These are phyloP conservation scores for Furcifer pardalis DNA, from an alignment of 2,797 vertebrate species.

Conservation along the genomic window DNA sequence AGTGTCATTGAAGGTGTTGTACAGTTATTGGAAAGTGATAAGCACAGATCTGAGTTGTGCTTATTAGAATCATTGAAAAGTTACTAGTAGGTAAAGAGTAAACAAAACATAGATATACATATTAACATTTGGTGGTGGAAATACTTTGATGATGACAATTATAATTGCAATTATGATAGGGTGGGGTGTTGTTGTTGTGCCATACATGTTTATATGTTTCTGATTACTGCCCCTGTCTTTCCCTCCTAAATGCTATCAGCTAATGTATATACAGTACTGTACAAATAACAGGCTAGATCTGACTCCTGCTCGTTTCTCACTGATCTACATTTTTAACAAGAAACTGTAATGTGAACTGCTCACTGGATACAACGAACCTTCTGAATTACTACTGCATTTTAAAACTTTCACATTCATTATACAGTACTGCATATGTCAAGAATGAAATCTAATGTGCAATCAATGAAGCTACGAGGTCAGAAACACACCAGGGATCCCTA, in stretches of 20 bases:
- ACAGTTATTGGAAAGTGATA: no score
- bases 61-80: conserved; percentile 11
- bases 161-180: not conserved
- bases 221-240: conserved; percentile 56
- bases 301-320: conserved; percentile 63
- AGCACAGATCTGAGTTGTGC: no score
- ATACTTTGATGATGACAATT: no score
- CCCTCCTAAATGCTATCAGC: conserved; percentile 56
- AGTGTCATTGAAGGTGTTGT: not conserved
- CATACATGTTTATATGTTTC: conserved; percentile 52
- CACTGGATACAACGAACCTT: conserved; percentile 59
- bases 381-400: conserved; percentile 68
- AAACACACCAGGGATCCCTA: conserved; percentile 32
- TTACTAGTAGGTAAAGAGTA: no score
- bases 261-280: conserved; percentile 70
- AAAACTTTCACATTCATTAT: conserved; percentile 73
- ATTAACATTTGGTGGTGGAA: no score
- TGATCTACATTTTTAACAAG: conserved; percentile 64
- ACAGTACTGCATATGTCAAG: conserved; percentile 62
- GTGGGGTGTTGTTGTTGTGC: no score
- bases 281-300: conserved; percentile 69
- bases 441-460: conserved; percentile 63
- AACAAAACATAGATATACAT: no score
- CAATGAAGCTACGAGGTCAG: conserved; percentile 37
- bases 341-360: conserved; percentile 71